Evolutionary conservation across 2,113 vertebrate species (phyloP).

Genomic region (Corythoichthys haematopterus): DNA sequence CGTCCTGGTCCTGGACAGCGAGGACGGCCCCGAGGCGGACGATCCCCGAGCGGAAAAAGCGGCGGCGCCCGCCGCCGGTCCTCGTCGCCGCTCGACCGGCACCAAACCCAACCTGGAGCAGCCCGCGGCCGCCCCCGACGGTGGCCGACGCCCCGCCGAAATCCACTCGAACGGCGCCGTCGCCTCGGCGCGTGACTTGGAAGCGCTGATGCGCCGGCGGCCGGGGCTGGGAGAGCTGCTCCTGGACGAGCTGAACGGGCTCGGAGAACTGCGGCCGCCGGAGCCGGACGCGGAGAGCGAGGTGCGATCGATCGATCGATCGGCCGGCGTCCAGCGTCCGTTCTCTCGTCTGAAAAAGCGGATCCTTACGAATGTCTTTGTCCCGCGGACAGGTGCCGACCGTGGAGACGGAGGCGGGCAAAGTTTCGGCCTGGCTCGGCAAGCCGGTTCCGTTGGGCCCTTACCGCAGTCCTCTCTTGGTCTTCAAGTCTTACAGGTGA

Average conservation of each 20-base stretch:
- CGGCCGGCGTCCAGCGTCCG: too few species aligned
- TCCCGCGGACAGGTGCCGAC: conserved; percentile 71
- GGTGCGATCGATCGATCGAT: too few species aligned
- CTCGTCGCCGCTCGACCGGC: conserved; percentile 83
- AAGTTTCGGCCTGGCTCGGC: conserved; percentile 60
- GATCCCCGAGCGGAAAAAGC: conserved; percentile 72
- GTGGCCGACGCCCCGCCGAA: conserved; percentile 69
- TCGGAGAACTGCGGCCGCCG: conserved; percentile 50
- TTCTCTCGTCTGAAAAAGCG: too few species aligned
- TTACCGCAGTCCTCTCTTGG: conserved; percentile 88
- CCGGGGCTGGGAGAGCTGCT: conserved; percentile 79
- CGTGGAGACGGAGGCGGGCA: conserved; percentile 74
- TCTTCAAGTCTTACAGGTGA: conserved; percentile 91
- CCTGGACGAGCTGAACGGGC: conserved; percentile 49
- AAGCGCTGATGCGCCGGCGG: conserved; percentile 78
- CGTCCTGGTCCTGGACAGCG: conserved; percentile 84
- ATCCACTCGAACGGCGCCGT: conserved; percentile 55
- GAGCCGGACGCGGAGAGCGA: conserved; percentile 23
- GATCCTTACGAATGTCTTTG: background rate
- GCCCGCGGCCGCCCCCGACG: conserved; percentile 54
- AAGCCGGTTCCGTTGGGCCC: conserved; percentile 79
- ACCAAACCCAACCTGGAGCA: conserved; percentile 92
- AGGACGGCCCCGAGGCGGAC: conserved; percentile 75
- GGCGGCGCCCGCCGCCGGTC: conserved; percentile 54
- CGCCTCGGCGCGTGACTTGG: conserved; percentile 82